Conservation (phyloP, 2,113 vertebrate species). For the Crotalus helleri region DNA sequence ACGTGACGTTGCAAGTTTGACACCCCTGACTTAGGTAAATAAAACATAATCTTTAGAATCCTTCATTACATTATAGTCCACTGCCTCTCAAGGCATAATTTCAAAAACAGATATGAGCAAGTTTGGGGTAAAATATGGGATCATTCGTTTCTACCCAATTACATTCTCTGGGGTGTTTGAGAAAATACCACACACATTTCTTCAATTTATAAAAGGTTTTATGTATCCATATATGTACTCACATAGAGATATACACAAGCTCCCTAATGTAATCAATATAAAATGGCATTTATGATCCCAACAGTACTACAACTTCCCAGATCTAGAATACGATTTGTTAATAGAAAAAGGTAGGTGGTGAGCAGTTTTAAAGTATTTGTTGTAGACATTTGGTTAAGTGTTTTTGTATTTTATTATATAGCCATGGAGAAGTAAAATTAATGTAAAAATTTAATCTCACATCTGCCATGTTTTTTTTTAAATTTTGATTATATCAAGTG, state of each 20-base stretch:
- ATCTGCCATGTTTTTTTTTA: background rate
- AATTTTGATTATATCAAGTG: background rate
- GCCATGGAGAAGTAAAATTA: slow-evolving; percentile 8
- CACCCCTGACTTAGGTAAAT: background rate
- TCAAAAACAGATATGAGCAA: background rate
- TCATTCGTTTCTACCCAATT: background rate
- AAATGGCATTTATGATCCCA: background rate
- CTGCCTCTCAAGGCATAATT: slow-evolving; percentile 6
- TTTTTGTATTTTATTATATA: slow-evolving; percentile 26
- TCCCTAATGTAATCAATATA: slow-evolving; percentile 13
- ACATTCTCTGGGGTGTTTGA: background rate
- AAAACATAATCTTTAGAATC: background rate
- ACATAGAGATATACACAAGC: background rate
- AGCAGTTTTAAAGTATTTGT: slow-evolving; percentile 5
- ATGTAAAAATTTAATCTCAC: slow-evolving; percentile 11
- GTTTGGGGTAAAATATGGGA: background rate
- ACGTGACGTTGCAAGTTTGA: too few species aligned
- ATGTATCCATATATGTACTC: background rate
- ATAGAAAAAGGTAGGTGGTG: background rate
- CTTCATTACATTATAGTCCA: background rate
- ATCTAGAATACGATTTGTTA: background rate
- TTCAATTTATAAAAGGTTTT: slow-evolving; percentile 2
- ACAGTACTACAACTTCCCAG: slow-evolving; percentile 15
- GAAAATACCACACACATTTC: background rate
- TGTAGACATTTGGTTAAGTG: slow-evolving; percentile 4